phyloP scores from a whole-genome alignment of 2,797 vertebrate genomes.

The Clamator glandarius region DNA sequence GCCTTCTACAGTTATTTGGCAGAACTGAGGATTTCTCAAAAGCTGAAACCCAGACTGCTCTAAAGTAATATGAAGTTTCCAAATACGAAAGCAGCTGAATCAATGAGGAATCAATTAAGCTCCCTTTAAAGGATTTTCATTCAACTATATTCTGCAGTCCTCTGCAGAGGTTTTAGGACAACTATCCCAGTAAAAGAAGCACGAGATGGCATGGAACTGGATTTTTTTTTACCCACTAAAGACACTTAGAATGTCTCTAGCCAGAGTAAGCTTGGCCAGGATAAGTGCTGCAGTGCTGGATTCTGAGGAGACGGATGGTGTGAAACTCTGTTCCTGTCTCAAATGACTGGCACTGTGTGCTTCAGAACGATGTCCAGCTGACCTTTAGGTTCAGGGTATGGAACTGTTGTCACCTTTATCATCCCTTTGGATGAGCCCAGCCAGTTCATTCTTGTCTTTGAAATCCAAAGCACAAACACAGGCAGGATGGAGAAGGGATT shows the following conservation, averaged over 20 bases:
- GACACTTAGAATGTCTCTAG: not conserved
- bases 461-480: not conserved
- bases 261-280: not conserved
- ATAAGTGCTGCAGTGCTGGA: not conserved
- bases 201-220: not conserved
- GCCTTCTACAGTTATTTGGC: not conserved
- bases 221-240: not conserved
- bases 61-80: not conserved
- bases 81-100: not conserved
- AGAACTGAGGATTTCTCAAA: not conserved
- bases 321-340: not conserved
- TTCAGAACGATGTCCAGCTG: not conserved
- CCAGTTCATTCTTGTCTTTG: not conserved
- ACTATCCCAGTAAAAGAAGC: not conserved
- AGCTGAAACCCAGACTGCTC: not conserved
- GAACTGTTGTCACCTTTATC: not conserved
- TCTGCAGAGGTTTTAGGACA: not conserved
- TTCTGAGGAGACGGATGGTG: not conserved
- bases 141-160: not conserved
- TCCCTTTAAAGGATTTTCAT: not conserved
- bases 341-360: not conserved
- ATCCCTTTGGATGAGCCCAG: not conserved
- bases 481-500: no score
- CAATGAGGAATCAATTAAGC: not conserved
- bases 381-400: not conserved